phyloP scores from a whole-genome alignment of 2,888 invertebrate genomes.

The Eueremaeus valkanovi region DNA sequence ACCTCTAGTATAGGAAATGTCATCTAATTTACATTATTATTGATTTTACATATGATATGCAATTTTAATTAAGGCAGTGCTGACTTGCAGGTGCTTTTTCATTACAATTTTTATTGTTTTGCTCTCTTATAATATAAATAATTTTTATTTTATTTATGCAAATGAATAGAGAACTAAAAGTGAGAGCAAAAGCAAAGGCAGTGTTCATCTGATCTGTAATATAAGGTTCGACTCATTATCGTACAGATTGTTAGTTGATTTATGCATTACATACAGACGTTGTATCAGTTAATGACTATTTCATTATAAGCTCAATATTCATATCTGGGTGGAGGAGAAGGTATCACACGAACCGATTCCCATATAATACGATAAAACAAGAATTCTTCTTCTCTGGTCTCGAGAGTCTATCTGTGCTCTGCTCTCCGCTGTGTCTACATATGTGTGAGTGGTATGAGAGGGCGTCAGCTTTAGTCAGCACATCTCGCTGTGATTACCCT shows the following conservation, averaged over 20 bases:
- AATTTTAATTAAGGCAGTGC: not conserved
- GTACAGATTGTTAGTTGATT: conserved; percentile 19
- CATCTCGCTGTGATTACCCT: conserved; percentile 33
- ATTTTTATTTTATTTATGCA: conserved; percentile 4
- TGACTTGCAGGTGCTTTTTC: conserved; percentile 19
- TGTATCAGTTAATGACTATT: conserved; percentile 29
- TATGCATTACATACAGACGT: conserved; percentile 8
- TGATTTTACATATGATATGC: not conserved
- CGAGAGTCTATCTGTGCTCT: not conserved
- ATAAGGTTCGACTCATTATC: conserved; percentile 22
- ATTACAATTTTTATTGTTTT: conserved; percentile 16
- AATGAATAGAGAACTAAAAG: not conserved
- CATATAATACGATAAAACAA: not conserved
- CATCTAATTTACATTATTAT: conserved; percentile 18
- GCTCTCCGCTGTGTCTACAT: not conserved
- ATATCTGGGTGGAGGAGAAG: conserved; percentile 20
- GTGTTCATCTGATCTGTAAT: conserved; percentile 4
- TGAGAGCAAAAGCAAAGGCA: not conserved
- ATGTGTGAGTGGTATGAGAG: conserved; percentile 14
- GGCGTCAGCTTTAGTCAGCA: not conserved
- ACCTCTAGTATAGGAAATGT: no score
- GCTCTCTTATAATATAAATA: not conserved
- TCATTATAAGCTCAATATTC: conserved; percentile 29
- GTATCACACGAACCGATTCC: not conserved
- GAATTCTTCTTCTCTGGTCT: conserved; percentile 7